Percentiles rank a stretch among this genome's conserved stretches.
phyloP scores from a whole-genome alignment of 1,140 invertebrate species.

The Scylla paramamosain region DNA sequence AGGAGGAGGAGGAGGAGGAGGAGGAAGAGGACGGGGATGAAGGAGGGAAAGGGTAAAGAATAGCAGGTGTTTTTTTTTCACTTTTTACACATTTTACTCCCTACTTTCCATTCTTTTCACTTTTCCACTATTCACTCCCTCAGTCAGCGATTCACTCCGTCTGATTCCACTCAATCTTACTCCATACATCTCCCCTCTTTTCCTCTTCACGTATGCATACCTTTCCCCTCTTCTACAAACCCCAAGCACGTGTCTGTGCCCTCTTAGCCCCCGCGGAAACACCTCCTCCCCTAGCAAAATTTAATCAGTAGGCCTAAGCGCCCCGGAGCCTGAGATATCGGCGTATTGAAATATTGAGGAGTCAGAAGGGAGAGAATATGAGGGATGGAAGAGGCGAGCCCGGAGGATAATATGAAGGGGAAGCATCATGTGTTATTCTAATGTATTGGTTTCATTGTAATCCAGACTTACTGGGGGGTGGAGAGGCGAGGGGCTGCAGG shows the following conservation, averaged over 20 bases:
- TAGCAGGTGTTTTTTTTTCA: too few species aligned
- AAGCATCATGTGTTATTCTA: not conserved
- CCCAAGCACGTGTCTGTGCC: not conserved
- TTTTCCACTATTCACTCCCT: not conserved
- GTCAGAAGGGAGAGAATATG: not conserved
- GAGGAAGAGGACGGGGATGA: too few species aligned
- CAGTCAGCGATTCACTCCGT: not conserved
- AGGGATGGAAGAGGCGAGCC: not conserved
- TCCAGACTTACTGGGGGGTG: not conserved
- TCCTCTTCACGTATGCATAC: not conserved
- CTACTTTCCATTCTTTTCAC: not conserved
- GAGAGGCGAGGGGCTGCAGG: not conserved
- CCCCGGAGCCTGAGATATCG: not conserved
- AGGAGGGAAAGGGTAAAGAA: too few species aligned
- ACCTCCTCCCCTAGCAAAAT: not conserved
- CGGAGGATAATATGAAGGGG: not conserved
- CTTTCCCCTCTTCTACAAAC: not conserved
- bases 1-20: not conserved
- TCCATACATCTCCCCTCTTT: not conserved
- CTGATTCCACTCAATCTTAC: not conserved
- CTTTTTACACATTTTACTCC: not conserved
- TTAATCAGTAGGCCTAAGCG: slow-evolving; percentile 13
- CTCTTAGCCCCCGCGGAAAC: not conserved
- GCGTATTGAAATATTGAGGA: not conserved
- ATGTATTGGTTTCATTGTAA: slow-evolving; percentile 5